Conservation (phyloP, 2,888 invertebrate species). For the Dynastes maya region DNA sequence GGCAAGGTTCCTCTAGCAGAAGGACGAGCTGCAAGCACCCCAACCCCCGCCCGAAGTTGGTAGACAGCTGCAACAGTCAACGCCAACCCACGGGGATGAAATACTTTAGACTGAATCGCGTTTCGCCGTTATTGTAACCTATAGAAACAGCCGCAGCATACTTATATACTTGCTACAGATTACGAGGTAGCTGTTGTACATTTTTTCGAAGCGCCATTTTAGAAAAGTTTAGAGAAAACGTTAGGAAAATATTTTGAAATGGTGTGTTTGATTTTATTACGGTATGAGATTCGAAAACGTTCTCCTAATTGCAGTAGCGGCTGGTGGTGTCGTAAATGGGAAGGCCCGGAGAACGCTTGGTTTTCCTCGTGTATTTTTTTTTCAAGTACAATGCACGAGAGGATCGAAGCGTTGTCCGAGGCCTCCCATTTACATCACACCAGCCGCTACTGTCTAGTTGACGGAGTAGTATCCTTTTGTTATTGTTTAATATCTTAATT, state of each 20-base stretch:
- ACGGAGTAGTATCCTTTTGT: too few relatives aligned
- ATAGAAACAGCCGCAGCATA: neutral
- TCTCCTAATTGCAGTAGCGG: neutral
- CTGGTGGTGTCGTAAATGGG: too few relatives aligned
- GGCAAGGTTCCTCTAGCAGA: constrained; percentile 71
- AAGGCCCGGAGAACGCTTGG: too few relatives aligned
- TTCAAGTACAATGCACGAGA: too few relatives aligned
- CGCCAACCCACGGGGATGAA: constrained; percentile 63
- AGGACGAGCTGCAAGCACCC: constrained; percentile 61
- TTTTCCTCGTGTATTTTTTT: too few relatives aligned
- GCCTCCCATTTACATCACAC: too few relatives aligned
- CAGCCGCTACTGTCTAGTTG: too few relatives aligned
- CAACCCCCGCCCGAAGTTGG: neutral
- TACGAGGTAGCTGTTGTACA: neutral
- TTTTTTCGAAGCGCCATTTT: too few relatives aligned
- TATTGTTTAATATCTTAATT: too few relatives aligned
- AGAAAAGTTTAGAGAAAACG: neutral
- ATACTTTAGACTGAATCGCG: constrained; percentile 61
- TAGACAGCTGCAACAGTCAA: neutral
- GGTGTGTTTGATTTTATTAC: too few relatives aligned
- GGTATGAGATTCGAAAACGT: neutral
- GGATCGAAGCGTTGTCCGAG: too few relatives aligned
- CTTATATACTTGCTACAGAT: constrained; percentile 42
- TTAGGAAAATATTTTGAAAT: neutral
- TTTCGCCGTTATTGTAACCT: constrained; percentile 17